These are phyloP conservation scores for Smithornis capensis DNA, from an alignment of 2,113 vertebrate genomes.

Conservation along the genomic window DNA sequence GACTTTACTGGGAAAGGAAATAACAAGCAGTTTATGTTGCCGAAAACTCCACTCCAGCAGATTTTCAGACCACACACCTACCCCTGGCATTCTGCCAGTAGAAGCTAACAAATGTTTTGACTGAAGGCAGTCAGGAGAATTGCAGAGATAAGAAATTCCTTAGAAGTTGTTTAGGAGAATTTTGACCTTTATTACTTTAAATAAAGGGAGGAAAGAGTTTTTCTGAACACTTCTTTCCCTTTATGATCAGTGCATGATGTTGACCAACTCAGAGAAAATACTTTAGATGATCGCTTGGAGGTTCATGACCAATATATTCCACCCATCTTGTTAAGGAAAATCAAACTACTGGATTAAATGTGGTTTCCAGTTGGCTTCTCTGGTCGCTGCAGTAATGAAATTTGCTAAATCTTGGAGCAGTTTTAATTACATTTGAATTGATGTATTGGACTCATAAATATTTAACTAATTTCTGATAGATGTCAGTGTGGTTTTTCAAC, in stretches of 20 bases:
- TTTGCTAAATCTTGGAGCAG: background rate
- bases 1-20: constrained; percentile 12
- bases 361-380: background rate
- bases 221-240: background rate
- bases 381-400: background rate
- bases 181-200: background rate
- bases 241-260: background rate
- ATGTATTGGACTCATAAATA: background rate
- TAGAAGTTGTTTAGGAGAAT: background rate
- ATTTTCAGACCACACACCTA: constrained; percentile 36
- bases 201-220: background rate
- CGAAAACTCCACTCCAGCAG: background rate
- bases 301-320: background rate
- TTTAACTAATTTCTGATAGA: background rate
- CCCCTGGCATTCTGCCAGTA: background rate
- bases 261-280: background rate
- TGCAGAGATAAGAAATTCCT: background rate
- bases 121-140: background rate
- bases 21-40: background rate
- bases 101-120: background rate
- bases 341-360: background rate
- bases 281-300: background rate
- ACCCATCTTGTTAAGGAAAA: background rate
- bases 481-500: background rate
- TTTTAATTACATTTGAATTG: background rate